Evolutionary conservation across 2,888 invertebrate species (phyloP).

Genomic region (Dasysyrphus albostriatus): DNA sequence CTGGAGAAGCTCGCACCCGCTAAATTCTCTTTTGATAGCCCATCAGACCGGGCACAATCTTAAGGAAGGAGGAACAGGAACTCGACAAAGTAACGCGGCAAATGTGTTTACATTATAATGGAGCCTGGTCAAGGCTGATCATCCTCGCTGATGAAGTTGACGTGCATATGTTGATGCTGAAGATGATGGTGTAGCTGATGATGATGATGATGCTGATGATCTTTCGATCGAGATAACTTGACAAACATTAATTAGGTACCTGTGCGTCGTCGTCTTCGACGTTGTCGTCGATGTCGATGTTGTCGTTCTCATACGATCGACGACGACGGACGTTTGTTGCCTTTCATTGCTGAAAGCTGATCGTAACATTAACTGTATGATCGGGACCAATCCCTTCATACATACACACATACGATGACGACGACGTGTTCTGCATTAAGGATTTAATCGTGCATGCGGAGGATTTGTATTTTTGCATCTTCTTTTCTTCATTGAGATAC

Average conservation of each 20-base stretch:
- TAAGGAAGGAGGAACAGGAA: constrained; percentile 21
- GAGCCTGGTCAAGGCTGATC: constrained; percentile 31
- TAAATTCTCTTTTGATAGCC: constrained; percentile 48
- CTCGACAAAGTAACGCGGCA: constrained; percentile 4
- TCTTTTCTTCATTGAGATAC: constrained; percentile 52
- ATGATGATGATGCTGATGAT: constrained; percentile 69
- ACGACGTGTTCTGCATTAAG: constrained; percentile 39
- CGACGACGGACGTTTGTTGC: constrained; percentile 4
- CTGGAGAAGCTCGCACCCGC: constrained; percentile 37
- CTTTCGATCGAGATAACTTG: constrained; percentile 75
- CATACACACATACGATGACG: background rate
- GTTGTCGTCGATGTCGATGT: constrained; percentile 32
- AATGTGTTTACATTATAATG: background rate
- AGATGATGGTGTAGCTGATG: constrained; percentile 55
- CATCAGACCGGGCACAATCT: background rate
- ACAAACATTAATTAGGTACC: constrained; percentile 76
- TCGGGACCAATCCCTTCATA: constrained; percentile 24
- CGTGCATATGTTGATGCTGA: constrained; percentile 38
- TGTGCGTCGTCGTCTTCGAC: constrained; percentile 70
- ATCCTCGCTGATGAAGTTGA: constrained; percentile 46
- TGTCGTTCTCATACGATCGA: constrained; percentile 6
- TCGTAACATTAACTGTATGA: constrained; percentile 28
- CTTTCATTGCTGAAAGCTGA: constrained; percentile 27
- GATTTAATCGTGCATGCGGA: constrained; percentile 62
- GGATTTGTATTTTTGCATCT: constrained; percentile 63